Percentiles rank a stretch among this genome's conserved stretches.
phyloP scores from a whole-genome alignment of 2,113 vertebrate species.

The Columbina picui region DNA sequence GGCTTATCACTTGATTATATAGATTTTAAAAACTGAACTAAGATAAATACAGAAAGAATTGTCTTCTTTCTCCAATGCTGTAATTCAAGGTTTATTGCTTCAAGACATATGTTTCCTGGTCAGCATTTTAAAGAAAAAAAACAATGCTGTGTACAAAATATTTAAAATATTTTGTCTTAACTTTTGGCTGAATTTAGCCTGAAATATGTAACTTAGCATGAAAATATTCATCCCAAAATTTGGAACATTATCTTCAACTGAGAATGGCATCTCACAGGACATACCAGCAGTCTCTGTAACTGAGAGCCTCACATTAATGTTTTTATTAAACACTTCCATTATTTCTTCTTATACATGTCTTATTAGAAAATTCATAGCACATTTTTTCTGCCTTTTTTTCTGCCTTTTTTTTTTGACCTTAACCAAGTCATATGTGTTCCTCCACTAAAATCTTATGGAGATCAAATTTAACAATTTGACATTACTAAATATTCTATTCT shows the following conservation, averaged over 20 bases:
- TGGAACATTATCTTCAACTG: neutral
- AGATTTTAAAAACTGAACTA: neutral
- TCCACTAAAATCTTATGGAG: neutral
- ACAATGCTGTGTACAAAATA: neutral
- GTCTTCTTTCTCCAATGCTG: neutral
- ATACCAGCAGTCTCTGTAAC: neutral
- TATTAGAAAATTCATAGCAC: neutral
- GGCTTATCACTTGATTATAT: neutral
- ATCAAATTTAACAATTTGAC: neutral
- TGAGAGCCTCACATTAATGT: neutral
- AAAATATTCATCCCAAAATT: neutral
- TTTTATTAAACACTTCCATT: neutral
- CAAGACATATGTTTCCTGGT: neutral
- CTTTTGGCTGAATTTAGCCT: neutral
- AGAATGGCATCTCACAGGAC: neutral
- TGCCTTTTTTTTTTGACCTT: neutral
- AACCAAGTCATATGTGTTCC: neutral
- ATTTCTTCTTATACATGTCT: neutral
- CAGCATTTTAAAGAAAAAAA: neutral
- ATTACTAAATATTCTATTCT: neutral
- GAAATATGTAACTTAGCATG: neutral
- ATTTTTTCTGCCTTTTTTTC: neutral
- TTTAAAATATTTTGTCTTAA: neutral
- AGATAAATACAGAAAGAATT: neutral
- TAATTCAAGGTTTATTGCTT: neutral